phyloP scores from a whole-genome alignment of 2,888 invertebrate species.

The Protonemura montana region DNA sequence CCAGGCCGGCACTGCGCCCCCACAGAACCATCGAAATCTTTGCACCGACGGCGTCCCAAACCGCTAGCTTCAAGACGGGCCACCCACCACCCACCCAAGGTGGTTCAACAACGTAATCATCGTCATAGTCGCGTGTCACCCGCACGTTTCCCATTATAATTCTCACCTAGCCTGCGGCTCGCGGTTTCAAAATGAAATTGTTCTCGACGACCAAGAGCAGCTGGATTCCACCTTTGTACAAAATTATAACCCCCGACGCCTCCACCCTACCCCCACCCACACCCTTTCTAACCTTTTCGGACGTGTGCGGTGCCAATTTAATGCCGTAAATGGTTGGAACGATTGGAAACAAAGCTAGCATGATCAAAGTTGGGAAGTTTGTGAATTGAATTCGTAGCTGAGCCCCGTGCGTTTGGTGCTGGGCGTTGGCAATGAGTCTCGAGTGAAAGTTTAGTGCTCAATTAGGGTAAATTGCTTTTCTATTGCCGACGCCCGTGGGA shows the following conservation, averaged over 20 bases:
- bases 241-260: slow-evolving; percentile 36
- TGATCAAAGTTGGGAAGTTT: slow-evolving; percentile 33
- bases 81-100: too few species aligned
- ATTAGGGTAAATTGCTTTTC: slow-evolving; percentile 35
- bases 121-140: too few species aligned
- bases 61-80: too few species aligned
- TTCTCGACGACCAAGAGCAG: not conserved
- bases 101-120: too few species aligned
- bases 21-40: too few species aligned
- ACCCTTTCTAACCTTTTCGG: not conserved
- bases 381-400: slow-evolving; percentile 34
- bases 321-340: slow-evolving; percentile 32
- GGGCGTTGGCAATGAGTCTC: not conserved
- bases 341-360: slow-evolving; percentile 39
- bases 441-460: slow-evolving; percentile 34
- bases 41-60: too few species aligned
- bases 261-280: not conserved
- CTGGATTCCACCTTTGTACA: slow-evolving; percentile 22
- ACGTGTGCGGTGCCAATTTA: slow-evolving; percentile 18
- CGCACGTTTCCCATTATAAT: not conserved
- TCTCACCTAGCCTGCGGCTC: not conserved
- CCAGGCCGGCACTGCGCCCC: too few species aligned
- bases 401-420: not conserved
- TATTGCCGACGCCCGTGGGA: not conserved
- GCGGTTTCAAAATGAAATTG: slow-evolving; percentile 16